Evolutionary conservation across 2,113 vertebrate species (phyloP), one percentile per base, ranked within the genome.

Genomic region (Rhynchomys soricoides): DNA sequence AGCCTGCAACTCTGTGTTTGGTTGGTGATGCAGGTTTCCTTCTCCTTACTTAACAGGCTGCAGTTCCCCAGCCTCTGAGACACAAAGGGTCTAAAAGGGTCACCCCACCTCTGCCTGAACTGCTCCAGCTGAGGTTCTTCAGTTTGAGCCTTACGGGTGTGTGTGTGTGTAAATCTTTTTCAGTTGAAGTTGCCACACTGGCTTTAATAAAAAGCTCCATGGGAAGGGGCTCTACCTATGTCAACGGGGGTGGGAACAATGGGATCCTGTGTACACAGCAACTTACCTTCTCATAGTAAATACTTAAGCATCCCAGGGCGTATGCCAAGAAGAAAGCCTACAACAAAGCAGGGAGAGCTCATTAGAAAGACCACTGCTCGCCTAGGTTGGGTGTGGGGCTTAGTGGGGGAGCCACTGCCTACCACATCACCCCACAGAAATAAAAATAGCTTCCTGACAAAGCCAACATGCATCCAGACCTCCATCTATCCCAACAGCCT

Each of bases 241-340:
- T 85, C 55, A 50, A 40, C 1, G 16, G 68, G 45, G 79, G 16
- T 62, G 45, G 79, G 83, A 82, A 40, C 31, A 24, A 21, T 48
- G 24, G 10, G 57, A 5, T 1, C 57, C 17, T 48, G 21, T 40
- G 13, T 43, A 55, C 68, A 93, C 48, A 29, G 70, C 85, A 74
- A 50, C 98, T 98, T 98, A 99, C 99, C 99, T 99, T 98, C 73
- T 98, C 96, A 15, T 98, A 98, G 98, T 98, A 99, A 97, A 99
- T 97, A 68, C 98, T 99, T 82, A 99, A 98, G 89, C 99, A 99
- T 89, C 99, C 99, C 90, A 99, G 98, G 24, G 99, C 99, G 82
- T 99, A 99, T 16, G 99, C 99, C 98, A 99, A 98, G 98, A 99
- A 99, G 98, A 99, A 99, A n/a, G 99, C 99, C 99, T 99, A 97